phyloP scores from a whole-genome alignment of 2,888 invertebrate genomes.

The Caenorhabditis drosophilae region DNA sequence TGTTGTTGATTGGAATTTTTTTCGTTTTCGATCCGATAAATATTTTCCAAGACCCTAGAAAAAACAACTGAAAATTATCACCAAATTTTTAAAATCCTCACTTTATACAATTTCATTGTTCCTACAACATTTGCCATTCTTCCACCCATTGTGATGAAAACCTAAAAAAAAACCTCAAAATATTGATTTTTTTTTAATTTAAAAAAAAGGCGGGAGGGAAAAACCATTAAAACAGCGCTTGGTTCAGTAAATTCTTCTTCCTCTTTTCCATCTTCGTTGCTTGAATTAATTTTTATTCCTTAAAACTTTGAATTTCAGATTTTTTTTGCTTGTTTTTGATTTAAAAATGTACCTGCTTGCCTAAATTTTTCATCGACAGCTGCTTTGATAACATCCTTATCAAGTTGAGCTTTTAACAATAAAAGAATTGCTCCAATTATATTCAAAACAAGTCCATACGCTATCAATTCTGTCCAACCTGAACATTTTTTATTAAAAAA shows the following conservation, averaged over 20 bases:
- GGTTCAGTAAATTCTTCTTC: conserved; percentile 20
- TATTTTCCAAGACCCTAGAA: conserved; percentile 55
- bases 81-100: too few species aligned
- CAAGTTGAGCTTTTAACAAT: conserved; percentile 49
- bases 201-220: too few species aligned
- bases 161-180: too few species aligned
- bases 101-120: conserved; percentile 56
- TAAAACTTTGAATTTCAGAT: background rate
- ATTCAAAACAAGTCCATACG: conserved; percentile 45
- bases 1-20: conserved; percentile 52
- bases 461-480: conserved; percentile 49
- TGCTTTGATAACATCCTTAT: conserved; percentile 49
- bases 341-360: conserved; percentile 33
- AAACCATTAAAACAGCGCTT: conserved; percentile 27
- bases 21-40: conserved; percentile 48
- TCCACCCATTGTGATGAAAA: conserved; percentile 54
- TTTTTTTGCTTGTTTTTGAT: background rate
- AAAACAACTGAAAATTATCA: too few species aligned
- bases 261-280: conserved; percentile 12
- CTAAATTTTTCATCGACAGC: conserved; percentile 44
- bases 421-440: conserved; percentile 43
- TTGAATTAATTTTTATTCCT: conserved; percentile 28
- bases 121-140: conserved; percentile 54
- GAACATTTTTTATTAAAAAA: conserved; percentile 6
- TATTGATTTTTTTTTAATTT: too few species aligned